Conservation (phyloP, 2,888 invertebrate genomes). For the Eustalomyia histrio region DNA sequence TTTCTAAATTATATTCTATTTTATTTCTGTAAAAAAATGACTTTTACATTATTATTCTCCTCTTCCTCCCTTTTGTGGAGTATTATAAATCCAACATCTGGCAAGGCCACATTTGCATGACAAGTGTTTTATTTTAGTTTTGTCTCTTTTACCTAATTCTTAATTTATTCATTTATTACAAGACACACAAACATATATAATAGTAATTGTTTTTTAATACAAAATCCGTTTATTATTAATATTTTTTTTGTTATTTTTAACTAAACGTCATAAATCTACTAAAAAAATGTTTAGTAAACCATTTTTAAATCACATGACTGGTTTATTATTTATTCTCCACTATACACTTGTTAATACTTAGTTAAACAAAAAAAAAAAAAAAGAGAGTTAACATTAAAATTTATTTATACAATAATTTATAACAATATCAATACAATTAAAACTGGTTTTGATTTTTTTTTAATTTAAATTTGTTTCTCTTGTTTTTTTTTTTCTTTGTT, state of each 20-base stretch:
- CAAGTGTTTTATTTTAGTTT: slow-evolving; percentile 30
- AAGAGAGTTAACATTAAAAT: slow-evolving; percentile 10
- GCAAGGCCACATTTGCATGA: slow-evolving; percentile 45
- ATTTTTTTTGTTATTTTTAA: neutral
- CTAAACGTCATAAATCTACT: neutral
- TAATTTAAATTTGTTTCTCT: neutral
- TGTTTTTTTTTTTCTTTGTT: neutral
- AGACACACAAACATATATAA: neutral
- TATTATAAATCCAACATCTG: slow-evolving; percentile 15
- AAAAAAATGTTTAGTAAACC: neutral
- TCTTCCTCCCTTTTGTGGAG: neutral
- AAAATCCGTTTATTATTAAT: neutral
- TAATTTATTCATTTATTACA: slow-evolving; percentile 2
- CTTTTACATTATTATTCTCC: neutral
- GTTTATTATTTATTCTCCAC: slow-evolving; percentile 3
- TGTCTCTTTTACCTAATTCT: neutral
- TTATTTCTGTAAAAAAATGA: neutral
- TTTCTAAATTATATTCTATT: neutral
- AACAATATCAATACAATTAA: slow-evolving; percentile 21
- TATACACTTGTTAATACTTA: neutral
- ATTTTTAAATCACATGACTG: slow-evolving; percentile 10
- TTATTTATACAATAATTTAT: neutral
- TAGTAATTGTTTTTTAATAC: neutral
- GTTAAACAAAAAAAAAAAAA: slow-evolving; percentile 18
- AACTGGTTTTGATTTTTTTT: slow-evolving; percentile 49